Evolutionary conservation across 1,140 invertebrate genomes (phyloP).

Genomic region (Mya arenaria): DNA sequence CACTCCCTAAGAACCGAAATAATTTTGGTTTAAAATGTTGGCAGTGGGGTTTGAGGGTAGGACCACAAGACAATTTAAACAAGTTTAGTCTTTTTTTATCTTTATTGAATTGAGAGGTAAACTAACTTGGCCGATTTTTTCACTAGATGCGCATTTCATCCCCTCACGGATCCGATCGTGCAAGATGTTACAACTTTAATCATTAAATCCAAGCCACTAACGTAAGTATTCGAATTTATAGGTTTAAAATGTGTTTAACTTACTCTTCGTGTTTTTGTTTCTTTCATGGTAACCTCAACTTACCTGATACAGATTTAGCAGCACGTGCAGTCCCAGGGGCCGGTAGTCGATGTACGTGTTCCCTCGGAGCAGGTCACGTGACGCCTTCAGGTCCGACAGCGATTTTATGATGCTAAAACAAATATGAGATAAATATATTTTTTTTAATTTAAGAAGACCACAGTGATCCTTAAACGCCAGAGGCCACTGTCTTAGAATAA

Average conservation of each 20-base stretch:
- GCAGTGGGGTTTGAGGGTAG: too few species aligned
- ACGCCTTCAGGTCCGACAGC: neutral
- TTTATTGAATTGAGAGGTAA: neutral
- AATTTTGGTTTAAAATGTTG: neutral
- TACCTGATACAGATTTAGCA: neutral
- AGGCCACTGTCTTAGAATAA: too few species aligned
- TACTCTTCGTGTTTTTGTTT: too few species aligned
- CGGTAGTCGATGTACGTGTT: conserved; percentile 26
- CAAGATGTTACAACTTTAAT: neutral
- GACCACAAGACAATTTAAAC: too few species aligned
- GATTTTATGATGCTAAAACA: conserved; percentile 6
- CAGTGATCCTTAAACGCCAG: too few species aligned
- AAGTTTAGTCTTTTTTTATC: too few species aligned
- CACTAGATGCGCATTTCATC: neutral
- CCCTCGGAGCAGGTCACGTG: neutral
- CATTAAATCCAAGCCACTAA: neutral
- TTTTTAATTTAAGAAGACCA: too few species aligned
- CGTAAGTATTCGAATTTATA: neutral
- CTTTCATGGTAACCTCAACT: too few species aligned
- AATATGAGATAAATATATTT: too few species aligned
- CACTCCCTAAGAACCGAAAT: neutral
- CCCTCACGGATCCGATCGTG: neutral
- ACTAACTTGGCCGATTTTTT: neutral
- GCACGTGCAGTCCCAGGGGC: conserved; percentile 10
- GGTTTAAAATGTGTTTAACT: neutral